Base-by-base conservation (phyloP, 2,888 invertebrate genomes). In the Hyalella azteca region DNA sequence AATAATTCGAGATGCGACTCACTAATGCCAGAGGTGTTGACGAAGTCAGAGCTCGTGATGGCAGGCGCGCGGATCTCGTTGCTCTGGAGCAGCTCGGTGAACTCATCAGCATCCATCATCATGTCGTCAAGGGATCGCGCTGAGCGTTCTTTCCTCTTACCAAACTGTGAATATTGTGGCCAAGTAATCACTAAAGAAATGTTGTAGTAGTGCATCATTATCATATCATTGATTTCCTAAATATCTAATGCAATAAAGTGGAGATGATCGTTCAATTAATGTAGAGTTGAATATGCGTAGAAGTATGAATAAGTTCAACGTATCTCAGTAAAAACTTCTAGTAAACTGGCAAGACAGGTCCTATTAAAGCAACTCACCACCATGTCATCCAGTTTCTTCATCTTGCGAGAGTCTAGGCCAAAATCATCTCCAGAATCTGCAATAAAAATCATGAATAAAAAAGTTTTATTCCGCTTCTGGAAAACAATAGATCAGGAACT, bases 101-200 rank as follows among this genome's bases (percentile, higher is more conserved):
- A 73, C 73, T 73, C 73, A 3, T 73, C 73, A 39, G 73, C 73
- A 36, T 73, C 73, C 39, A 73, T 41, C 73, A 73, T 73, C 73
- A 73, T 73, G n/a, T 13, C 73, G n/a, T 73, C 73, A 19, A 73
- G 73, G 2, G 40, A 40, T 26, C 73, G 59, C 32, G 26, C 59
- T 11, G 59, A 7, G n/a, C 59, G 59, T 3, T 22, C 29, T 29
- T 59, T 59, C 59, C 29, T 59, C 59, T 59, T 59, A 22, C 59
- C 59, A 29, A 59, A 59, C 59, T 59, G 49, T 19, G 49, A 49
- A 19, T n/a, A 49, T 49, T n/a, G n/a, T n/a, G n/a, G n/a, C n/a
- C n/a, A n/a, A n/a, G n/a, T n/a, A n/a, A n/a, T n/a, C n/a, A n/a
- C n/a, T n/a, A n/a, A n/a, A n/a, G n/a, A n/a, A n/a, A n/a, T n/a